Percentiles rank a stretch among this genome's conserved stretches.
Conservation (phyloP, 2,797 vertebrate species). For the Sciurus vulgaris region DNA sequence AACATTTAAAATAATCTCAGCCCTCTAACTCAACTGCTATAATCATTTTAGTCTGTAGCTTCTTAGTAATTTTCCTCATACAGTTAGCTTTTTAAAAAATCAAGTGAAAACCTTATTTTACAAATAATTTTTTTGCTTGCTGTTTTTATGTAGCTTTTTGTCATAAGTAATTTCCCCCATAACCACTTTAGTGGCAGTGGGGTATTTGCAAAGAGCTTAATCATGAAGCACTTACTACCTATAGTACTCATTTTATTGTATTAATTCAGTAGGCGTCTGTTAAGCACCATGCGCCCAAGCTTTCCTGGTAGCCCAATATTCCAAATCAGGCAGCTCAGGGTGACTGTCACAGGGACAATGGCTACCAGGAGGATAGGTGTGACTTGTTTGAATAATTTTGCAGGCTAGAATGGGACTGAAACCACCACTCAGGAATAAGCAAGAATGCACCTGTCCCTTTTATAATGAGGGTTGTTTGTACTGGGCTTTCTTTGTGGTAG, state of each 20-base stretch:
- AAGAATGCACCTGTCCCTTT: neutral
- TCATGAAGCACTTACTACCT: conserved; percentile 51
- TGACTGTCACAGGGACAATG: neutral
- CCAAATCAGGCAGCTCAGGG: neutral
- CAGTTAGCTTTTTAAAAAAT: conserved; percentile 53
- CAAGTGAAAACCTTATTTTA: conserved; percentile 46
- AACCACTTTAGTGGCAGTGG: conserved; percentile 43
- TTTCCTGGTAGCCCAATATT: neutral
- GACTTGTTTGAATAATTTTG: neutral
- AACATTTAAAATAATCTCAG: conserved; percentile 56
- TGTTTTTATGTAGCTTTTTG: conserved; percentile 67
- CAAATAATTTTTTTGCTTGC: conserved; percentile 56
- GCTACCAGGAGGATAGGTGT: neutral
- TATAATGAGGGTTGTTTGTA: neutral
- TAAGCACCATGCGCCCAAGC: neutral
- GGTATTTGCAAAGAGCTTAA: conserved; percentile 63
- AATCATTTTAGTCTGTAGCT: conserved; percentile 60
- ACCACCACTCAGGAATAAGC: neutral
- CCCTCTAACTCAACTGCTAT: conserved; percentile 46
- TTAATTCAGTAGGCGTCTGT: conserved; percentile 51
- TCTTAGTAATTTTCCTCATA: conserved; percentile 63
- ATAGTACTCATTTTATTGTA: conserved; percentile 66
- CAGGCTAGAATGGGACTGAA: neutral
- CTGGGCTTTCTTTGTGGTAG: neutral
- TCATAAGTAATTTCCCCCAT: conserved; percentile 62